Evolutionary conservation across 2,113 vertebrate species (phyloP).

Genomic region (Proterorhinus semilunaris): DNA sequence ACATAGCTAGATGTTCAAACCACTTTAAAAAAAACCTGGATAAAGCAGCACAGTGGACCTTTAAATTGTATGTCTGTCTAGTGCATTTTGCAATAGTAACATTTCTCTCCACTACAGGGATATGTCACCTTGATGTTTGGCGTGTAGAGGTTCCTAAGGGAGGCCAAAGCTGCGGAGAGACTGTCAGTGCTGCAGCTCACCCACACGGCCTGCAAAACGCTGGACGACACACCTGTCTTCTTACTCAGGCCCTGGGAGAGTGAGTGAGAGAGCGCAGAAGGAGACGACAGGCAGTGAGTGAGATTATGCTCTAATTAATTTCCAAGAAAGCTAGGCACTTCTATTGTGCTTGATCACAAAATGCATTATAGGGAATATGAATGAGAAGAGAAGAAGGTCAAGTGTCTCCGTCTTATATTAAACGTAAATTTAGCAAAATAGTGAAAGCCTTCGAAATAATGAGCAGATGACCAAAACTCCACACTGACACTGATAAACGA

Average conservation of each 20-base stretch:
- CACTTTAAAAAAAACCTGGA: neutral
- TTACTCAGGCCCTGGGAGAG: conserved; percentile 89
- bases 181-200: conserved; percentile 93
- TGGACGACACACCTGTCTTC: conserved; percentile 93
- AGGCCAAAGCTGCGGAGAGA: conserved; percentile 91
- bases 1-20: too few species aligned
- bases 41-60: neutral
- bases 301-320: conserved; percentile 17
- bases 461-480: neutral
- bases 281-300: conserved; percentile 1
- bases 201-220: conserved; percentile 95
- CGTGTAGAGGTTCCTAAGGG: conserved; percentile 95
- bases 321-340: neutral
- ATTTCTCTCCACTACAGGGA: neutral
- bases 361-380: conserved; percentile 4
- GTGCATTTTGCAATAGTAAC: neutral
- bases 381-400: neutral
- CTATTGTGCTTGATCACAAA: conserved; percentile 1
- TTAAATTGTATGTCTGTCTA: neutral
- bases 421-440: neutral
- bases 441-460: neutral
- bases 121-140: conserved; percentile 93
- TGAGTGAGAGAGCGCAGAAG: neutral
- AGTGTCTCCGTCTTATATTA: neutral
- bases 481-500: neutral